Conservation (phyloP, 2,888 invertebrate species). For the Augiades crinisus region DNA sequence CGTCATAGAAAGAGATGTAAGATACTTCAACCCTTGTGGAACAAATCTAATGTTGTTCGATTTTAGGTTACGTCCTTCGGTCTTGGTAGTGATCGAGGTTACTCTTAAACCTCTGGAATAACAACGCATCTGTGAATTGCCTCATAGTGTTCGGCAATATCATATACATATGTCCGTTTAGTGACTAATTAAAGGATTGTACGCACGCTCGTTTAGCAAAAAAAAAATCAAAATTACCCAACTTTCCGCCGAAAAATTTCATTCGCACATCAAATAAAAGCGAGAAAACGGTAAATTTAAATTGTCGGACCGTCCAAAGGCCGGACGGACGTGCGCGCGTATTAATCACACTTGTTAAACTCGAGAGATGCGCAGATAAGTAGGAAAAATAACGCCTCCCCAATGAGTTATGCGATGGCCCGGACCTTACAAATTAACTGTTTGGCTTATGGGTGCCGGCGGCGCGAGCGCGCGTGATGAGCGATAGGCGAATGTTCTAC, state of each 20-base stretch:
- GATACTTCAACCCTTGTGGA: too few species aligned
- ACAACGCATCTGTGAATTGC: too few species aligned
- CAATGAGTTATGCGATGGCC: conserved; percentile 52
- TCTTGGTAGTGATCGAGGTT: too few species aligned
- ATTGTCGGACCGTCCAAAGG: conserved; percentile 49
- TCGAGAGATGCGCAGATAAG: conserved; percentile 64
- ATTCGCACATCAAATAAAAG: conserved; percentile 18
- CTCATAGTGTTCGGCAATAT: too few species aligned
- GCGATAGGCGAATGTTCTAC: background rate
- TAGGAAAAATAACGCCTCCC: conserved; percentile 64
- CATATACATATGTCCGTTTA: too few species aligned
- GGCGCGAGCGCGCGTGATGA: background rate
- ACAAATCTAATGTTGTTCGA: too few species aligned
- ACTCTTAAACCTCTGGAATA: too few species aligned
- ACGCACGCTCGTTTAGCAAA: too few species aligned
- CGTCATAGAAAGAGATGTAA: too few species aligned
- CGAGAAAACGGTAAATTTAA: conserved; percentile 55
- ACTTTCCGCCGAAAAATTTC: background rate
- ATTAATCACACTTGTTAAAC: conserved; percentile 73
- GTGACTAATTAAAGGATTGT: too few species aligned
- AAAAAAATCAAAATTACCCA: background rate
- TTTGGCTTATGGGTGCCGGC: conserved; percentile 42
- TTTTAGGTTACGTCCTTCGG: too few species aligned
- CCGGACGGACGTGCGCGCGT: conserved; percentile 57
- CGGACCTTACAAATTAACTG: conserved; percentile 58